phyloP scores from a whole-genome alignment of 2,113 vertebrate species.

The Tragulus kanchil region DNA sequence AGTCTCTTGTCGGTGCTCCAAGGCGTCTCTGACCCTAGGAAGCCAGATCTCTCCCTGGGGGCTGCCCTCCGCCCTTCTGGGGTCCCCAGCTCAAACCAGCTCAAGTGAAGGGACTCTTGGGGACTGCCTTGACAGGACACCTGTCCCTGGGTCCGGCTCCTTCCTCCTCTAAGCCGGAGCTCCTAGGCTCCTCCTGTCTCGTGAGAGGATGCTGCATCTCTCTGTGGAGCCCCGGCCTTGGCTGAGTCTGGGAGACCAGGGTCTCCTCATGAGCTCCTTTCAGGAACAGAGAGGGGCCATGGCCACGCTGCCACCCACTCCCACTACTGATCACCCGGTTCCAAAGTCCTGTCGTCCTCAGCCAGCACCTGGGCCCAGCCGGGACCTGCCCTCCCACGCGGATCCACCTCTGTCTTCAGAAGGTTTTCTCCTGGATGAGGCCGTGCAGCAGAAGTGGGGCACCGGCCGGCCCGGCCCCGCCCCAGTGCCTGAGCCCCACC shows the following conservation, averaged over 20 bases:
- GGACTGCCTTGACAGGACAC: not conserved
- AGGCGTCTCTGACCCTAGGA: not conserved
- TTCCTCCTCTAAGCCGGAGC: not conserved
- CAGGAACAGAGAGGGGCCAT: not conserved
- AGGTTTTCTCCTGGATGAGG: not conserved
- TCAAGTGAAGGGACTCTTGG: not conserved
- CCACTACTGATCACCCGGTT: not conserved
- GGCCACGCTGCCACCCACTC: not conserved
- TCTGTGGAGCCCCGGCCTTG: not conserved
- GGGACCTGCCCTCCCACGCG: rapidly evolving
- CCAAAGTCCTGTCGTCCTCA: not conserved
- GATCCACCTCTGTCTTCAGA: not conserved
- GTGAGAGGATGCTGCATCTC: not conserved
- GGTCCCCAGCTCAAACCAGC: not conserved
- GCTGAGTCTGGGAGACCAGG: not conserved
- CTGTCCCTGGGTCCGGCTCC: not conserved
- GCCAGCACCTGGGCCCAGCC: not conserved
- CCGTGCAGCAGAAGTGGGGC: too few relatives aligned
- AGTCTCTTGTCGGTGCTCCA: not conserved
- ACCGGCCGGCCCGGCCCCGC: rapidly evolving
- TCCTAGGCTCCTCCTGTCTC: not conserved
- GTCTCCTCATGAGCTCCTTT: not conserved
- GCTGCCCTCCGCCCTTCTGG: not conserved
- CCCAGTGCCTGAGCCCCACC: not conserved
- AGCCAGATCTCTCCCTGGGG: not conserved